Conservation (phyloP, 1,140 invertebrate species). For the Drosophila nebulosa region DNA sequence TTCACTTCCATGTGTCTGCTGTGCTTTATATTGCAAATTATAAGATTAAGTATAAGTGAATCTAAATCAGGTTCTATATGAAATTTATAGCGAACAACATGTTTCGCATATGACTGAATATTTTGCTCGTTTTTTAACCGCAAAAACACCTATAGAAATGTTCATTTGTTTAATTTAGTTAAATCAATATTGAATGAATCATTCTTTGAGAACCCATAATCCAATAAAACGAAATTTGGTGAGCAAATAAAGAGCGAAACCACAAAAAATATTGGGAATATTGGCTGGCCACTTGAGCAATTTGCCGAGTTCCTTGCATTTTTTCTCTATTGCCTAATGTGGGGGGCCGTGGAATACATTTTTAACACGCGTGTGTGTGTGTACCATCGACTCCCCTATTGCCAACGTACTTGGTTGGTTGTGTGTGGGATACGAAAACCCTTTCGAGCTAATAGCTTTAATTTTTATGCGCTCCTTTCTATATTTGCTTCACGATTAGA, state of each 20-base stretch:
- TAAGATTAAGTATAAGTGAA: no score
- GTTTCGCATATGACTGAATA: constrained; percentile 2
- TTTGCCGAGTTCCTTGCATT: constrained; percentile 7
- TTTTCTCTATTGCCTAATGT: constrained; percentile 8
- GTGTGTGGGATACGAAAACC: constrained; percentile 30
- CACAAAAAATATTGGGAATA: constrained; percentile 7
- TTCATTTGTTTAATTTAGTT: constrained; percentile 40
- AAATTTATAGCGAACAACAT: constrained; percentile 2
- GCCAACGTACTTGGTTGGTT: background rate
- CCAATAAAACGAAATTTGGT: constrained; percentile 2
- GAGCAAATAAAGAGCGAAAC: constrained; percentile 3
- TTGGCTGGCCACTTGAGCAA: constrained; percentile 42
- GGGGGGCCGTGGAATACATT: no score
- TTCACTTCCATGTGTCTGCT: no score
- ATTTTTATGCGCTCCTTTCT: constrained; percentile 37
- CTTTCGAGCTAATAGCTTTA: constrained; percentile 45
- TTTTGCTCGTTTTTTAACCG: constrained; percentile 26
- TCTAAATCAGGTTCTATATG: background rate
- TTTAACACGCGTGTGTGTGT: no score
- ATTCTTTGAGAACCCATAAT: constrained; percentile 5
- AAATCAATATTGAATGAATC: constrained; percentile 52
- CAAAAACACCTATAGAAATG: constrained; percentile 6
- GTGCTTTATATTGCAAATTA: no score
- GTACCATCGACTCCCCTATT: background rate
- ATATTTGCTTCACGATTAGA: constrained; percentile 66